A percentile compares a stretch with the other conserved stretches of the same genome.
Evolutionary conservation across 1,140 invertebrate genomes (phyloP).

Genomic region (Cydia pomonella): DNA sequence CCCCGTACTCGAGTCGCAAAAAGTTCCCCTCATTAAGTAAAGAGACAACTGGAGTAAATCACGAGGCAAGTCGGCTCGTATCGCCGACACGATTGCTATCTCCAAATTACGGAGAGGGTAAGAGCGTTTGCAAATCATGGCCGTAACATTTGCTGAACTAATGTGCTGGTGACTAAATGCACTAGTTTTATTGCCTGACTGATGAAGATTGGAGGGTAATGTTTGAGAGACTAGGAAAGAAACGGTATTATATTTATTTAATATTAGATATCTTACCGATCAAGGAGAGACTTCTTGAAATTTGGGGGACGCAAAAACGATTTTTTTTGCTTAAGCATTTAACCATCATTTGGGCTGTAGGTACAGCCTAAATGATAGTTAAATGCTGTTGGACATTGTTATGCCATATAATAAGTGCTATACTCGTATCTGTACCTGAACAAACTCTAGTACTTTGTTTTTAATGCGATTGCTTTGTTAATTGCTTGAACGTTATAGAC

Average conservation of each 20-base stretch:
- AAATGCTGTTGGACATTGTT: too few relatives aligned
- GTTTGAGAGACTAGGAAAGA: not conserved
- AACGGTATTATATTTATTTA: not conserved
- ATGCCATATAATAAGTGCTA: too few relatives aligned
- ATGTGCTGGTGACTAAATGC: not conserved
- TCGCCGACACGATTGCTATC: conserved; percentile 66
- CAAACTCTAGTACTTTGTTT: not conserved
- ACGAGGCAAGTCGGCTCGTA: conserved; percentile 54
- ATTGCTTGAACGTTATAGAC: not conserved
- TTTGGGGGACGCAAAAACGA: too few relatives aligned
- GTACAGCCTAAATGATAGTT: too few relatives aligned
- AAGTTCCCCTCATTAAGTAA: conserved; percentile 70
- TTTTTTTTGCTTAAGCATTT: too few relatives aligned
- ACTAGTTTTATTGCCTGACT: conserved; percentile 30
- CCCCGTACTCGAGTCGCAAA: conserved; percentile 51
- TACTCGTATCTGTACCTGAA: too few relatives aligned
- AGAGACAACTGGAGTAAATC: conserved; percentile 70
- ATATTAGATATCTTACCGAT: not conserved
- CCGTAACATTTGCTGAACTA: conserved; percentile 42
- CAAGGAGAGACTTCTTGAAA: not conserved
- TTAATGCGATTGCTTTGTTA: not conserved
- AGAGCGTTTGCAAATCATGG: conserved; percentile 50
- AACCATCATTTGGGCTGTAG: too few relatives aligned
- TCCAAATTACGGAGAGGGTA: conserved; percentile 62
- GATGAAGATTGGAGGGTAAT: not conserved